Evolutionary conservation across 2,797 vertebrate species (phyloP).

Genomic region (Halcyon smyrnensis): DNA sequence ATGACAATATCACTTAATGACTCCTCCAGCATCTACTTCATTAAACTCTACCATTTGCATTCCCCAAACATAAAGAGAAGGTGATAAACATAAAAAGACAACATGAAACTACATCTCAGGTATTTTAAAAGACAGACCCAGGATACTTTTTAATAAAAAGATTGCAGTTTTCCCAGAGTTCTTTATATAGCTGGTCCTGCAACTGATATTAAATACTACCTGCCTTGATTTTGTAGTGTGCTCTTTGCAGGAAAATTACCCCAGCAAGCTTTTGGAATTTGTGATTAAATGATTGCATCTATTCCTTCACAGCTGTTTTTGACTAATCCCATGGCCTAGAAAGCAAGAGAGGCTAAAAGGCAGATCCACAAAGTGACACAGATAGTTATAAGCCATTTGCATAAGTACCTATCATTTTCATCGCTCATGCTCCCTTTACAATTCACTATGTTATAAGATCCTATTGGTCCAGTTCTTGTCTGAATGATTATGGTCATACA

Average conservation of each 20-base stretch:
- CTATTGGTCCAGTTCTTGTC: conserved; percentile 46
- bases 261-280: conserved; percentile 13
- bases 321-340: conserved; percentile 32
- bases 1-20: conserved; percentile 5
- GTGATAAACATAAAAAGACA: not conserved
- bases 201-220: not conserved
- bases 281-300: conserved; percentile 23
- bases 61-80: conserved; percentile 23
- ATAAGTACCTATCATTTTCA: conserved; percentile 46
- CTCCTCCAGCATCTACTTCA: not conserved
- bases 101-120: not conserved
- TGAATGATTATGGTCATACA: conserved; percentile 39
- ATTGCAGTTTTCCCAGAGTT: not conserved
- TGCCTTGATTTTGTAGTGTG: not conserved
- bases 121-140: not conserved
- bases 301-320: conserved; percentile 38
- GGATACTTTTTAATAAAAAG: not conserved
- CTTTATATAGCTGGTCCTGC: not conserved
- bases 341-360: conserved; percentile 45
- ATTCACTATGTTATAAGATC: not conserved
- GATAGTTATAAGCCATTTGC: conserved; percentile 39
- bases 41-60: conserved; percentile 24
- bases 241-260: not conserved
- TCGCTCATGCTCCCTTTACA: not conserved
- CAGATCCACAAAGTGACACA: conserved; percentile 20